Evolutionary conservation across 2,113 vertebrate species (phyloP).

Genomic region (Xenopus borealis): DNA sequence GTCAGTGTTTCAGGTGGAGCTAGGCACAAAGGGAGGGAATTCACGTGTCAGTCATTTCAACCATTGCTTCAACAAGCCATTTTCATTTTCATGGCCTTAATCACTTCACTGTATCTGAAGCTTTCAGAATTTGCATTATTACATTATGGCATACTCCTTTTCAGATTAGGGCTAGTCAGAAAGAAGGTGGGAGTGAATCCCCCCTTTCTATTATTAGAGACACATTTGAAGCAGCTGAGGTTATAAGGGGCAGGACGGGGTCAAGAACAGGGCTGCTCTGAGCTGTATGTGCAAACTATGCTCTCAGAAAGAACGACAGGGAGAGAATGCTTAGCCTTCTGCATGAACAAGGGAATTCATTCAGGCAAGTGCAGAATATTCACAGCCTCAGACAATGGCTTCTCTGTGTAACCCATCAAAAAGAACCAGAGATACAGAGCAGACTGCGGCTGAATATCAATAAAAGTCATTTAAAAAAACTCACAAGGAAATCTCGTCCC

Average conservation of each 20-base stretch:
- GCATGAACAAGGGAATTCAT: conserved; percentile 27
- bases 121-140: background rate
- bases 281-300: conserved; percentile 10
- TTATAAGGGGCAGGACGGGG: conserved; percentile 15
- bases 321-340: conserved; percentile 23
- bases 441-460: conserved; percentile 22
- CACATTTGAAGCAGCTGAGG: conserved; percentile 15
- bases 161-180: conserved; percentile 9
- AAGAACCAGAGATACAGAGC: conserved; percentile 8
- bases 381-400: conserved; percentile 19
- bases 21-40: too few species aligned
- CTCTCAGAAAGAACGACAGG: conserved; percentile 7
- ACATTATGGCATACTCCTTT: background rate
- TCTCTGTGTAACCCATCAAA: conserved; percentile 23
- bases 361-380: conserved; percentile 16
- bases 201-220: conserved; percentile 25
- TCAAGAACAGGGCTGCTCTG: conserved; percentile 13
- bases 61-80: too few species aligned
- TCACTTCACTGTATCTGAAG: background rate
- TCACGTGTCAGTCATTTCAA: too few species aligned
- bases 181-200: background rate
- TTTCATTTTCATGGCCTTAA: too few species aligned
- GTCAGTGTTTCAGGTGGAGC: too few species aligned
- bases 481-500: background rate
- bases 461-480: conserved; percentile 5